These are phyloP conservation scores for Brassicogethes aeneus DNA, from an alignment of 2,888 invertebrate species.

Conservation along the genomic window DNA sequence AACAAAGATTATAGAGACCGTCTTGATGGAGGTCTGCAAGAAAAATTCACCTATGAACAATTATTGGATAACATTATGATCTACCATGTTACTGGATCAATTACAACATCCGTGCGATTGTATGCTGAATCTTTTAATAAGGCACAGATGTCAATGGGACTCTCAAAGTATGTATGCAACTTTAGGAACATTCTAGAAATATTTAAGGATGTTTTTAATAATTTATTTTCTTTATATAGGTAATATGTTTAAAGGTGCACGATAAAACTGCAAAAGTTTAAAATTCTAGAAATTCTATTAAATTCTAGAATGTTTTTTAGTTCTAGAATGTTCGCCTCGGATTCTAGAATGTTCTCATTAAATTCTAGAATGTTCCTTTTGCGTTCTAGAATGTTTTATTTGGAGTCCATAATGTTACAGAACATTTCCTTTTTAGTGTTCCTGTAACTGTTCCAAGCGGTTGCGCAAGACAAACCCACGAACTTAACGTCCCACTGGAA, in stretches of 20 bases:
- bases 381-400: too few species aligned
- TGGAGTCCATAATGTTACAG: too few species aligned
- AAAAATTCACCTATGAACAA: conserved; percentile 60
- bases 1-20: conserved; percentile 42
- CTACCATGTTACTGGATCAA: conserved; percentile 68
- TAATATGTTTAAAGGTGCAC: conserved; percentile 69
- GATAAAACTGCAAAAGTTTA: too few species aligned
- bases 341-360: too few species aligned
- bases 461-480: conserved; percentile 65
- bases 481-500: conserved; percentile 53
- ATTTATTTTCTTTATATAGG: conserved; percentile 60
- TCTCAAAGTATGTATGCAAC: conserved; percentile 49
- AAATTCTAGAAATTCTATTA: too few species aligned
- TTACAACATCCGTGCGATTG: conserved; percentile 64
- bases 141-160: conserved; percentile 9
- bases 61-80: conserved; percentile 72
- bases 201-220: conserved; percentile 77
- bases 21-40: conserved; percentile 57
- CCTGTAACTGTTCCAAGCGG: conserved; percentile 62
- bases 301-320: too few species aligned
- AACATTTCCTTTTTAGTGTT: conserved; percentile 51
- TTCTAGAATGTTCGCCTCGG: too few species aligned
- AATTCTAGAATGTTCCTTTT: too few species aligned
- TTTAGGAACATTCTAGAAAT: conserved; percentile 67
- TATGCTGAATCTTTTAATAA: conserved; percentile 57